A percentile compares a stretch with the other conserved stretches of the same genome.
phyloP scores from a whole-genome alignment of 2,113 vertebrate genomes.

The Pteropus alecto region DNA sequence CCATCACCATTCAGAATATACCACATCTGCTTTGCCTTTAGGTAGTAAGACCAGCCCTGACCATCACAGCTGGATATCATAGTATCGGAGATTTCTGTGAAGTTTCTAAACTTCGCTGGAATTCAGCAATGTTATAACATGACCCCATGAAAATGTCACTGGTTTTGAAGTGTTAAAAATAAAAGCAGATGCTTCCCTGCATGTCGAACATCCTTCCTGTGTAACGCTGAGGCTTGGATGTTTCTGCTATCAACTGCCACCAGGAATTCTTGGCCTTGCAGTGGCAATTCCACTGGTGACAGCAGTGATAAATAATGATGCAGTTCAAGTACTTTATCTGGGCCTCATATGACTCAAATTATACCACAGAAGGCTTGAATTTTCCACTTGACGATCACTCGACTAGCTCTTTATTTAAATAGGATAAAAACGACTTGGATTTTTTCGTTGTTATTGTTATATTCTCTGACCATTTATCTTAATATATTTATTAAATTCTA shows the following conservation, averaged over 20 bases:
- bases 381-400: slow-evolving; percentile 62
- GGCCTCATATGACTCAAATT: slow-evolving; percentile 59
- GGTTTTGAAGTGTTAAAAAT: slow-evolving; percentile 78
- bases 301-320: slow-evolving; percentile 69
- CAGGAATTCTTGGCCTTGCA: slow-evolving; percentile 62
- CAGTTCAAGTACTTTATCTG: slow-evolving; percentile 50
- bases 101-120: background rate
- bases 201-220: slow-evolving; percentile 45
- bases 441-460: slow-evolving; percentile 56
- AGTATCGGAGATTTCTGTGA: background rate
- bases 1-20: background rate
- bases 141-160: slow-evolving; percentile 36
- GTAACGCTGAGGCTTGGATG: slow-evolving; percentile 41
- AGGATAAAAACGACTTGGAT: slow-evolving; percentile 55
- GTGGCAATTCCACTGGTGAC: slow-evolving; percentile 67
- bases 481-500: slow-evolving; percentile 13
- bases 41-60: background rate
- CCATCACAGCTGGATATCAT: background rate
- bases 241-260: slow-evolving; percentile 75
- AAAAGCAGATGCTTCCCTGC: slow-evolving; percentile 79
- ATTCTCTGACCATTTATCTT: slow-evolving; percentile 20
- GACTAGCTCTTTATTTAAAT: slow-evolving; percentile 1
- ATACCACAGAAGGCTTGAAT: slow-evolving; percentile 64
- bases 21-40: background rate
- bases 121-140: slow-evolving; percentile 53